A percentile compares a stretch with the other conserved stretches of the same genome.
Conservation (phyloP, 2,888 invertebrate species). For the Gryllus longicercus region DNA sequence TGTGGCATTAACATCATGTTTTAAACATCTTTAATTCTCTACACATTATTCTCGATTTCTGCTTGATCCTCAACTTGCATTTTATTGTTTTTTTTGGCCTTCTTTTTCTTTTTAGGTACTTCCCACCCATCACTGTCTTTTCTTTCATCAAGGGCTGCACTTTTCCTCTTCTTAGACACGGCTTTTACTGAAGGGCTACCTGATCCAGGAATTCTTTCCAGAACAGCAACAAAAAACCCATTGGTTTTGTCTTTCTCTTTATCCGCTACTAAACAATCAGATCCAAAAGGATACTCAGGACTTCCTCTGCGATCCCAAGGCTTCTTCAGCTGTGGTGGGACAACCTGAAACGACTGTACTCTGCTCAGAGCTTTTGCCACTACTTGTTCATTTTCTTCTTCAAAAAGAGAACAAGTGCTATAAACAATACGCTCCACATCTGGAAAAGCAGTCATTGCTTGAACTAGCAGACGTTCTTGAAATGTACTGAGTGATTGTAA, state of each 20-base stretch:
- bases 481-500: constrained; percentile 68
- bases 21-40: no score
- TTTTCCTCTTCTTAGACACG: constrained; percentile 46
- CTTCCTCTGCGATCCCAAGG: constrained; percentile 70
- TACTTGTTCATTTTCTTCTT: constrained; percentile 91
- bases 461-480: constrained; percentile 78
- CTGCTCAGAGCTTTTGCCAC: constrained; percentile 64
- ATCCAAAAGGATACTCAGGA: constrained; percentile 61
- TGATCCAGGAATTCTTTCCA: constrained; percentile 53
- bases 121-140: constrained; percentile 20
- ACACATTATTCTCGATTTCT: no score
- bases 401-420: constrained; percentile 90
- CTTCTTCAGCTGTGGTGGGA: constrained; percentile 57
- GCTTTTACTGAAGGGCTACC: no score
- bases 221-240: constrained; percentile 93
- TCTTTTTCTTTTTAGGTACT: constrained; percentile 22
- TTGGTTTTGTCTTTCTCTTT: constrained; percentile 77
- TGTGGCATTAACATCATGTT: no score
- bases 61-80: constrained; percentile 32
- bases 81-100: constrained; percentile 33
- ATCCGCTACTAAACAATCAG: constrained; percentile 73
- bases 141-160: constrained; percentile 21
- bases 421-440: constrained; percentile 83
- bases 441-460: constrained; percentile 81
- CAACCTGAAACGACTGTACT: constrained; percentile 52